Percentiles rank a stretch among this genome's conserved stretches.
Evolutionary conservation across 2,113 vertebrate genomes (phyloP).

Genomic region (Benitochromis conjunctus): DNA sequence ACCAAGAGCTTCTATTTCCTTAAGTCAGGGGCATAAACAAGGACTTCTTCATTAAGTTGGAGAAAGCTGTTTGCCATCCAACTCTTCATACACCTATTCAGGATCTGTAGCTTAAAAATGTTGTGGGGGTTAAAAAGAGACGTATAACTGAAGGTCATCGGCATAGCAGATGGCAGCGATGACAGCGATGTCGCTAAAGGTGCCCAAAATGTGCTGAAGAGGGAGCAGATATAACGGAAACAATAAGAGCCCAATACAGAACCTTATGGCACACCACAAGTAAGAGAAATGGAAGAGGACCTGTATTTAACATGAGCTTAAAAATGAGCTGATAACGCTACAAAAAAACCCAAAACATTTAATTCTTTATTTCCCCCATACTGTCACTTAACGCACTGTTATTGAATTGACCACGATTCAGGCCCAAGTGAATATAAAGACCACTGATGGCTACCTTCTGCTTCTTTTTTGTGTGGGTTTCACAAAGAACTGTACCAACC

Average conservation of each 20-base stretch:
- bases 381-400: background rate
- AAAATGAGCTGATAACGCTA: background rate
- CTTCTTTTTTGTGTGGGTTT: constrained; percentile 94
- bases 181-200: background rate
- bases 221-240: background rate
- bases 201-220: background rate
- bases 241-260: background rate
- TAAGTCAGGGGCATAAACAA: background rate
- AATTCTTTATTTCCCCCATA: background rate
- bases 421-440: constrained; percentile 94
- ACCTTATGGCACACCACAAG: background rate
- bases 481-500: constrained; percentile 94
- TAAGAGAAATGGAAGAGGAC: background rate
- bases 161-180: background rate
- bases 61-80: background rate
- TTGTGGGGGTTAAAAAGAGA: background rate
- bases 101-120: background rate
- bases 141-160: background rate
- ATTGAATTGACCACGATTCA: constrained; percentile 83
- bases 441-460: constrained; percentile 93
- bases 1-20: background rate
- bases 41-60: background rate
- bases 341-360: accelerated
- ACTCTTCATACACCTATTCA: background rate
- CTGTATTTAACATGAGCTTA: background rate